Evolutionary conservation across 2,797 vertebrate genomes (phyloP).

Genomic region (Dermochelys coriacea): DNA sequence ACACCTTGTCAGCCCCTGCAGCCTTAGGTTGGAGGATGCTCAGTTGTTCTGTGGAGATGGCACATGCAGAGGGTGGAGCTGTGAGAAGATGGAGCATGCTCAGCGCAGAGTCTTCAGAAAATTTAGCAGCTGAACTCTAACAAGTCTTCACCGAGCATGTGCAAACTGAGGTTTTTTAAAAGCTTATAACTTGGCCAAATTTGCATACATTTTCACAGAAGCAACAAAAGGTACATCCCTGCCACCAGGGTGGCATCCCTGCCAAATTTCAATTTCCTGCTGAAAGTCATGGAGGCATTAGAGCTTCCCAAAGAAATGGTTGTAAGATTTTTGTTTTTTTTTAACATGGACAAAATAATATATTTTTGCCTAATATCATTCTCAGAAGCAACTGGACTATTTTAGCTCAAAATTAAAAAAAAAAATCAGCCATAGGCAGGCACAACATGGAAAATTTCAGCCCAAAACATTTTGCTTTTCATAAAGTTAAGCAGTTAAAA

Average conservation of each 20-base stretch:
- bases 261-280: conserved; percentile 10
- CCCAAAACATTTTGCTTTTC: background rate
- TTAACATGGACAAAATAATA: background rate
- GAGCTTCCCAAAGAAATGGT: conserved; percentile 16
- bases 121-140: background rate
- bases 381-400: conserved; percentile 1
- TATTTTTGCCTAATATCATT: background rate
- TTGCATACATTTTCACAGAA: conserved; percentile 31
- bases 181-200: background rate
- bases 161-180: fast-evolving
- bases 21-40: background rate
- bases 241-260: background rate
- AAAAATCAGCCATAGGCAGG: conserved; percentile 7
- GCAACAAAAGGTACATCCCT: background rate
- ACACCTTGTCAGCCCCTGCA: background rate
- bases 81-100: fast-evolving
- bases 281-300: background rate
- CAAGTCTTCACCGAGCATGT: fast-evolving
- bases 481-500: conserved; percentile 19
- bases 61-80: background rate
- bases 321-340: background rate
- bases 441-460: conserved; percentile 28
- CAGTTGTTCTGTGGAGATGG: background rate
- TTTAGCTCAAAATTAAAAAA: conserved; percentile 34
- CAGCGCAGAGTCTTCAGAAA: fast-evolving